Percentiles rank a stretch among this genome's conserved stretches.
Evolutionary conservation across 2,113 vertebrate species (phyloP).

Genomic region (Calidris pygmaea): DNA sequence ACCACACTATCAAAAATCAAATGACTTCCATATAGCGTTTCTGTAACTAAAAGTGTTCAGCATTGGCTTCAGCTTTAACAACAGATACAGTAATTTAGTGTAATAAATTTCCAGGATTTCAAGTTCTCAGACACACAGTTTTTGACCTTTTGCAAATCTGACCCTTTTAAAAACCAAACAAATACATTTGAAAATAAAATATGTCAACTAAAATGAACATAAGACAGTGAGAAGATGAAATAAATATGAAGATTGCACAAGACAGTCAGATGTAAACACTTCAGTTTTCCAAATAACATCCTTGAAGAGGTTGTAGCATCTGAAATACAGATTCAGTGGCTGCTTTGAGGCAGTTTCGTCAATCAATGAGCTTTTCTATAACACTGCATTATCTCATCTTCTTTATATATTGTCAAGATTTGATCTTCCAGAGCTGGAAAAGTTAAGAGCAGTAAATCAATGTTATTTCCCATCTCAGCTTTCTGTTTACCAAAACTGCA

Average conservation of each 20-base stretch:
- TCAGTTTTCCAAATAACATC: constrained; percentile 72
- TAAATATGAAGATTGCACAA: constrained; percentile 94
- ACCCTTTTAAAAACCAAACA: constrained; percentile 60
- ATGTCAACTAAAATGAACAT: constrained; percentile 72
- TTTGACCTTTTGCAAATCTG: constrained; percentile 68
- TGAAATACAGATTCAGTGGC: constrained; percentile 67
- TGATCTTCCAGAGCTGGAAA: constrained; percentile 97
- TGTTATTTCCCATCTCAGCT: neutral
- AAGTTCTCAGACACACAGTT: constrained; percentile 61
- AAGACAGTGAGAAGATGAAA: constrained; percentile 87
- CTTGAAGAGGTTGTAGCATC: constrained; percentile 62
- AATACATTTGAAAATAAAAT: constrained; percentile 74
- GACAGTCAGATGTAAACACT: constrained; percentile 84
- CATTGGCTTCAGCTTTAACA: constrained; percentile 56
- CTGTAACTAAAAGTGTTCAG: constrained; percentile 51
- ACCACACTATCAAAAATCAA: constrained; percentile 50
- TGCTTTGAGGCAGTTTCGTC: constrained; percentile 69
- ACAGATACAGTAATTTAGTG: constrained; percentile 24
- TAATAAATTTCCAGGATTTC: constrained; percentile 63
- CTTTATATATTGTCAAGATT: constrained; percentile 84
- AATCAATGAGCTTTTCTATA: constrained; percentile 51
- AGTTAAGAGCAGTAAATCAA: neutral
- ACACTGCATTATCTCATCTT: constrained; percentile 55
- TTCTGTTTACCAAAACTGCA: neutral
- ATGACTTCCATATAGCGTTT: constrained; percentile 38